phyloP scores from a whole-genome alignment of 2,888 invertebrate genomes.

The Agrochola lychnidis region DNA sequence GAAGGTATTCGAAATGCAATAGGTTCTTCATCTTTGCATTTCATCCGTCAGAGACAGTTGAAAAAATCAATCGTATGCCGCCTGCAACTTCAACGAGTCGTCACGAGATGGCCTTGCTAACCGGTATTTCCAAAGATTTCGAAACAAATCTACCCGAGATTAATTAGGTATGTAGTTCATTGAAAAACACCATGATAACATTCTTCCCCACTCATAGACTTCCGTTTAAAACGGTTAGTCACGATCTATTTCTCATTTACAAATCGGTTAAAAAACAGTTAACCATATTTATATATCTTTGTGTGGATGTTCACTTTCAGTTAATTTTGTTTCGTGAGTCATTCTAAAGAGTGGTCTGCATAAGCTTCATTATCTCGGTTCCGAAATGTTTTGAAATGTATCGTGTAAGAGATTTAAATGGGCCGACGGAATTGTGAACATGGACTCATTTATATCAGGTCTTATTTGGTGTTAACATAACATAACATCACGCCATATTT shows the following conservation, averaged over 20 bases:
- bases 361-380: slow-evolving; percentile 38
- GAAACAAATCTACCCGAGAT: slow-evolving; percentile 17
- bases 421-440: slow-evolving; percentile 4
- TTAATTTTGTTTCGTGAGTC: slow-evolving; percentile 60
- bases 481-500: background rate
- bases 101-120: slow-evolving; percentile 15
- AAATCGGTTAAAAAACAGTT: slow-evolving; percentile 40
- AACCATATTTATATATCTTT: slow-evolving; percentile 50
- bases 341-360: slow-evolving; percentile 49
- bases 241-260: slow-evolving; percentile 39
- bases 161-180: background rate
- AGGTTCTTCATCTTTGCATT: background rate
- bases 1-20: background rate
- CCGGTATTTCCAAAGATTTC: background rate
- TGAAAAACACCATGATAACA: slow-evolving; percentile 14
- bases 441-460: slow-evolving; percentile 17
- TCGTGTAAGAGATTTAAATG: slow-evolving; percentile 13
- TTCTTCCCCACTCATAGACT: slow-evolving; percentile 4
- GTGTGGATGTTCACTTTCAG: slow-evolving; percentile 16
- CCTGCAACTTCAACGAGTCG: background rate
- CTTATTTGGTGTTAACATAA: background rate
- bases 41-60: background rate
- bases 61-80: background rate
- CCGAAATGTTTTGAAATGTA: slow-evolving; percentile 37
- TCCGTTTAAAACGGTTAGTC: slow-evolving; percentile 29